A percentile compares a stretch with the other conserved stretches of the same genome.
Conservation (phyloP, 2,797 vertebrate genomes). For the Neostethus bicornis region DNA sequence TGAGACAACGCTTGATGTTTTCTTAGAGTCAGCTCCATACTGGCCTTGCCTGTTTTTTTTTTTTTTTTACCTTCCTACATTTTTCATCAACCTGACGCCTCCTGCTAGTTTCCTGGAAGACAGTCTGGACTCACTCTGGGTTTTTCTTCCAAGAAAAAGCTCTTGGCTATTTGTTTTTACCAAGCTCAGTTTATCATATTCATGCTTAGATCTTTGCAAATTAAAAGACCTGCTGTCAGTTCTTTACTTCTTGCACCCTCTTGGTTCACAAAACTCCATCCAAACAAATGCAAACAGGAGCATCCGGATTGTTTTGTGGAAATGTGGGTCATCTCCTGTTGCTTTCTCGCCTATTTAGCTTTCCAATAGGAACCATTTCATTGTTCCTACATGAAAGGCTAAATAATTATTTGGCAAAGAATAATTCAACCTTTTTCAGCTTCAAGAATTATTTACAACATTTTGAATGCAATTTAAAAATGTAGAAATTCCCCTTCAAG, state of each 20-base stretch:
- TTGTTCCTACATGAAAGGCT: too few species aligned
- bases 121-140: neutral
- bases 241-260: neutral
- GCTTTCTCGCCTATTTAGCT: neutral
- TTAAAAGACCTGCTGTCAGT: neutral
- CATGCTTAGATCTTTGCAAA: neutral
- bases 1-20: neutral
- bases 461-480: neutral
- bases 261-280: neutral
- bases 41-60: too few species aligned
- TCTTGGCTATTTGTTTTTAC: neutral
- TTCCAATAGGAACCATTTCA: neutral
- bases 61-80: neutral
- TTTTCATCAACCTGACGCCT: neutral
- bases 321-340: constrained; percentile 12
- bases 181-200: neutral
- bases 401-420: constrained; percentile 4
- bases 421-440: neutral
- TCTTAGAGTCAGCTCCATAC: neutral
- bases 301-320: neutral
- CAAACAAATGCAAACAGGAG: neutral
- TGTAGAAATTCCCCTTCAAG: neutral
- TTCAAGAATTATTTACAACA: neutral
- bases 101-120: neutral
- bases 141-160: neutral